Percentiles rank a stretch among this genome's conserved stretches.
These are phyloP conservation scores for Brenthis daphne DNA, from an alignment of 2,888 invertebrate genomes.

Conservation along the genomic window DNA sequence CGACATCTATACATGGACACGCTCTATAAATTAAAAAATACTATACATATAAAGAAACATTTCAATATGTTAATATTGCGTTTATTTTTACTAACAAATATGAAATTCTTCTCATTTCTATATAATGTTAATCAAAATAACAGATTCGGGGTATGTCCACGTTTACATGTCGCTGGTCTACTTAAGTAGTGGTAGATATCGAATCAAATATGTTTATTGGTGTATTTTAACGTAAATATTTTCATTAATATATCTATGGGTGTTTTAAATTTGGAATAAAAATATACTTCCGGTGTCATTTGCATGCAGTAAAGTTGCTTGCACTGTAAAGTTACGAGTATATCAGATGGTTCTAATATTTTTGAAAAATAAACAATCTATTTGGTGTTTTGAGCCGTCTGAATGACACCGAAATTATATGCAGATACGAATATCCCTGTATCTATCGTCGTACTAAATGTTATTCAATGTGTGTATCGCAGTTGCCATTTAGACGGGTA, in stretches of 20 bases:
- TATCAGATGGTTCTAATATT: neutral
- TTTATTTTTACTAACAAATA: constrained; percentile 8
- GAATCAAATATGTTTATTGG: constrained; percentile 39
- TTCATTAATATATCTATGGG: constrained; percentile 47
- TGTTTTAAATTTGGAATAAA: constrained; percentile 15
- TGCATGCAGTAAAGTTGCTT: neutral
- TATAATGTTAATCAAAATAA: constrained; percentile 11
- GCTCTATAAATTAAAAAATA: neutral
- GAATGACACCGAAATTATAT: constrained; percentile 19
- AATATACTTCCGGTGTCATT: constrained; percentile 22
- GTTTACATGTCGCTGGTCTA: constrained; percentile 20
- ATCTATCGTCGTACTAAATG: constrained; percentile 42
- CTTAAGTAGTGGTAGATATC: constrained; percentile 41
- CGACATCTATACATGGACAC: constrained; percentile 21
- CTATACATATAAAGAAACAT: neutral
- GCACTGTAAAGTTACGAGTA: too few relatives aligned
- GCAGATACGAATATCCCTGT: constrained; percentile 4
- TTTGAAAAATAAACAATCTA: neutral
- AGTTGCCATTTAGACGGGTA: constrained; percentile 66
- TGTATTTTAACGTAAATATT: constrained; percentile 38
- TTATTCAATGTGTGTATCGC: constrained; percentile 40
- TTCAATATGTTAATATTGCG: neutral
- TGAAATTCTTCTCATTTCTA: neutral
- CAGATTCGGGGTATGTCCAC: constrained; percentile 10
- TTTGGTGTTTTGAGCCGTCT: neutral